Conservation (phyloP, 1,140 invertebrate genomes). For the Hirudo medicinalis region DNA sequence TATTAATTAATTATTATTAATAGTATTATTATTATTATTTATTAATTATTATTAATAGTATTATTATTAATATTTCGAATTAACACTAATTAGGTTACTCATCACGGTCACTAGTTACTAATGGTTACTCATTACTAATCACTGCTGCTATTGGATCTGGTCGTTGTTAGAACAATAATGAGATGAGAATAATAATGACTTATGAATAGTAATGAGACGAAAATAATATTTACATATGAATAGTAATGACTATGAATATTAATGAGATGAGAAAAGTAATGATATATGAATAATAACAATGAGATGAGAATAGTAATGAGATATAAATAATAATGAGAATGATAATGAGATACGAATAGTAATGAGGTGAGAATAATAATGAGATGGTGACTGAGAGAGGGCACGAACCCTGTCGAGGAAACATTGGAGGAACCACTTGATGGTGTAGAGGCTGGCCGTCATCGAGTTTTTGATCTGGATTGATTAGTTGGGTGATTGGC, state of each 20-base stretch:
- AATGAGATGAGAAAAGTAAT: background rate
- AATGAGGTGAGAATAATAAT: background rate
- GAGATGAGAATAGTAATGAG: background rate
- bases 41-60: too few relatives aligned
- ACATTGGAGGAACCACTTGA: conserved; percentile 99
- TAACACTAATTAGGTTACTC: background rate
- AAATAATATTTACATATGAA: too few relatives aligned
- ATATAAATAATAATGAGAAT: background rate
- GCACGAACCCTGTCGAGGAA: conserved; percentile 75
- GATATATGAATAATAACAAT: background rate
- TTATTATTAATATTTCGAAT: background rate
- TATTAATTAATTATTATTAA: too few relatives aligned
- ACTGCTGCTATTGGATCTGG: background rate
- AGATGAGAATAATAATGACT: background rate
- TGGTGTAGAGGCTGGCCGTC: conserved; percentile 82
- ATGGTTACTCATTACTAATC: background rate
- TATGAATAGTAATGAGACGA: background rate
- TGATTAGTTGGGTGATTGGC: background rate
- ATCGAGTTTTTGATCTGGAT: conserved; percentile 73
- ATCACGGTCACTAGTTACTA: too few relatives aligned
- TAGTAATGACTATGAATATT: too few relatives aligned
- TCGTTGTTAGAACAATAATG: background rate
- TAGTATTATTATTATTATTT: background rate
- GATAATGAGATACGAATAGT: background rate
- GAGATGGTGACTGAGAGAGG: too few relatives aligned